Percentiles rank a stretch among this genome's conserved stretches.
Conservation (phyloP, 2,888 invertebrate genomes). For the Drosophila suboccidentalis region DNA sequence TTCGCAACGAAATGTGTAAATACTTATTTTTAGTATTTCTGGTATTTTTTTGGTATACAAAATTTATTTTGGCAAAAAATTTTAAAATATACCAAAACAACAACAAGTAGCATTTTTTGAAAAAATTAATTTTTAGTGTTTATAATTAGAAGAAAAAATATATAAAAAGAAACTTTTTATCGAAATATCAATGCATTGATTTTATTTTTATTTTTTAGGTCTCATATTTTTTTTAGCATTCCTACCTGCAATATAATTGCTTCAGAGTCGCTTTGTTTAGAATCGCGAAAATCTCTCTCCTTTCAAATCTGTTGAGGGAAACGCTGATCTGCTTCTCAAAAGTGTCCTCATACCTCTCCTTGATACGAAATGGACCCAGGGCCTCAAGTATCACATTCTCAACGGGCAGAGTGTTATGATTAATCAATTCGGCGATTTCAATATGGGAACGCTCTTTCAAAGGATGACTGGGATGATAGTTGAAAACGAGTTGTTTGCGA, state of each 20-base stretch:
- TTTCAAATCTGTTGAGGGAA: slow-evolving; percentile 47
- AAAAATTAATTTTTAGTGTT: too few relatives aligned
- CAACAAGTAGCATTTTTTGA: too few relatives aligned
- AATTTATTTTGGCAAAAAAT: too few relatives aligned
- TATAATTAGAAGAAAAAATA: too few relatives aligned
- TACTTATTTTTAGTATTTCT: too few relatives aligned
- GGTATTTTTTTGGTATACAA: too few relatives aligned
- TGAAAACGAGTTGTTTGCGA: slow-evolving; percentile 60
- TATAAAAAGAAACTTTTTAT: too few relatives aligned
- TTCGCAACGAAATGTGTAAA: too few relatives aligned
- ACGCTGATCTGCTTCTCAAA: slow-evolving; percentile 58
- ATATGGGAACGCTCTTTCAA: slow-evolving; percentile 57
- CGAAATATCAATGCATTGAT: too few relatives aligned
- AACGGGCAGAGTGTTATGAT: slow-evolving; percentile 25
- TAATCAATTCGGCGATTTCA: slow-evolving; percentile 43
- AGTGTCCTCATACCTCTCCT: slow-evolving; percentile 57
- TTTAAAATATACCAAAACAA: too few relatives aligned
- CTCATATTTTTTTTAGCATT: too few relatives aligned
- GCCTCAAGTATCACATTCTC: slow-evolving; percentile 52
- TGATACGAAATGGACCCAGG: slow-evolving; percentile 74
- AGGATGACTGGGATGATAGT: slow-evolving; percentile 62
- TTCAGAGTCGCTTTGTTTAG: slow-evolving; percentile 59
- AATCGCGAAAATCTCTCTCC: slow-evolving; percentile 68
- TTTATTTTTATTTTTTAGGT: too few relatives aligned
- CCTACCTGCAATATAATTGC: slow-evolving; percentile 48